Conservation (phyloP, 2,797 vertebrate genomes). For the Mormyrops boulengeri region DNA sequence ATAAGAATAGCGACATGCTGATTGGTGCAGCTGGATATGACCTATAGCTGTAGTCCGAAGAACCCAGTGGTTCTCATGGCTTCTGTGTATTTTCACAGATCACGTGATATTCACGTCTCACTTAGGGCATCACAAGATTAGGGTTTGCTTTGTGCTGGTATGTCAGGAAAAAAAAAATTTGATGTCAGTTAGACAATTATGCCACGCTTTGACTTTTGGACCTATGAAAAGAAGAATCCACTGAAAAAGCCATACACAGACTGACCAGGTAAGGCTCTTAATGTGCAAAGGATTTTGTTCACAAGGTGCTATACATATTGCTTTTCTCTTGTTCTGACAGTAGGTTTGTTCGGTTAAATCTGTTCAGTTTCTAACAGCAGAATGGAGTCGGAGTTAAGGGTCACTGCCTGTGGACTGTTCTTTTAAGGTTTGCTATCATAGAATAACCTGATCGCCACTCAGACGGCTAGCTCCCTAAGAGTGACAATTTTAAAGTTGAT, state of each 20-base stretch:
- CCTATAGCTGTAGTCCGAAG: not conserved
- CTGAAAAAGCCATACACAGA: not conserved
- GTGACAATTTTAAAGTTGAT: not conserved
- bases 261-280: not conserved
- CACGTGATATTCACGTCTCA: not conserved
- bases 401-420: not conserved
- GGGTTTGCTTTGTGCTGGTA: not conserved
- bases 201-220: not conserved
- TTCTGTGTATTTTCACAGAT: not conserved
- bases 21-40: not conserved
- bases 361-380: not conserved
- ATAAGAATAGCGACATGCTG: not conserved
- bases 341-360: not conserved
- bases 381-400: not conserved
- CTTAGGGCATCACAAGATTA: not conserved
- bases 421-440: not conserved
- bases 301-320: not conserved
- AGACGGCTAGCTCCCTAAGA: not conserved
- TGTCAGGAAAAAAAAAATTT: not conserved
- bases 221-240: not conserved
- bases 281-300: not conserved
- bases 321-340: not conserved
- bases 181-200: not conserved
- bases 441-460: not conserved
- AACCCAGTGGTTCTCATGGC: not conserved